A percentile compares a stretch with the other conserved stretches of the same genome.
These are phyloP conservation scores for Thumatha senex DNA, from an alignment of 2,888 invertebrate species.

Conservation along the genomic window DNA sequence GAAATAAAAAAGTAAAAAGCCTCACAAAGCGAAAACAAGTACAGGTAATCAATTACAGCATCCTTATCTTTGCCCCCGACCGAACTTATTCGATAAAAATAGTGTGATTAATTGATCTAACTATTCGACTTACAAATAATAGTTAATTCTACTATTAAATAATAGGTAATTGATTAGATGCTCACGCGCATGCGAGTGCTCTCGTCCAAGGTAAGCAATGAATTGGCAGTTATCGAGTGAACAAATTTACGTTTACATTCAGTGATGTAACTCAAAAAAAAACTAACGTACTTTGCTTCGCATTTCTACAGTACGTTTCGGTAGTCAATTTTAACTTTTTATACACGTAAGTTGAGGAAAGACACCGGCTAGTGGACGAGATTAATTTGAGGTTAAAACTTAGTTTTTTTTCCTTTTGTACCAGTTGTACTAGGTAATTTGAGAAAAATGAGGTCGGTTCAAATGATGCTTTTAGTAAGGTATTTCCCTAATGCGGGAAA, in stretches of 20 bases:
- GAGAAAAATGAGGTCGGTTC: no score
- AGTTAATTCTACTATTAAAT: constrained; percentile 7
- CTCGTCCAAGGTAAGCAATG: constrained; percentile 5
- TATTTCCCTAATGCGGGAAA: no score
- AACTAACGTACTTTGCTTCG: background rate
- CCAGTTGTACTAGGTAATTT: background rate
- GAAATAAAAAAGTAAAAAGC: no score
- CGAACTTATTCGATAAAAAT: constrained; percentile 6
- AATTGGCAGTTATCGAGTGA: constrained; percentile 5
- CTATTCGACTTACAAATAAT: no score
- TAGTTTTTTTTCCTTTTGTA: background rate
- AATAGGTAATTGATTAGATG: constrained; percentile 13
- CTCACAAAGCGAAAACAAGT: no score
- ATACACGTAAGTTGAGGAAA: background rate
- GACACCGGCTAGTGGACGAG: background rate
- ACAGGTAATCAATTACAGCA: background rate
- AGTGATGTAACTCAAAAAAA: constrained; percentile 1
- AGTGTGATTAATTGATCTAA: no score
- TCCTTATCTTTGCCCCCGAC: background rate
- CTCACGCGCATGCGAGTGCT: constrained; percentile 1
- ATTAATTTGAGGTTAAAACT: background rate
- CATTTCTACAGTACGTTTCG: background rate
- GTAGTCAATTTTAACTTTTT: background rate
- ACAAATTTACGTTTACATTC: background rate
- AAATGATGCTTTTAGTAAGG: no score